A percentile compares a stretch with the other conserved stretches of the same genome.
phyloP scores from a whole-genome alignment of 2,113 vertebrate species.

The Nothocercus nigrocapillus region DNA sequence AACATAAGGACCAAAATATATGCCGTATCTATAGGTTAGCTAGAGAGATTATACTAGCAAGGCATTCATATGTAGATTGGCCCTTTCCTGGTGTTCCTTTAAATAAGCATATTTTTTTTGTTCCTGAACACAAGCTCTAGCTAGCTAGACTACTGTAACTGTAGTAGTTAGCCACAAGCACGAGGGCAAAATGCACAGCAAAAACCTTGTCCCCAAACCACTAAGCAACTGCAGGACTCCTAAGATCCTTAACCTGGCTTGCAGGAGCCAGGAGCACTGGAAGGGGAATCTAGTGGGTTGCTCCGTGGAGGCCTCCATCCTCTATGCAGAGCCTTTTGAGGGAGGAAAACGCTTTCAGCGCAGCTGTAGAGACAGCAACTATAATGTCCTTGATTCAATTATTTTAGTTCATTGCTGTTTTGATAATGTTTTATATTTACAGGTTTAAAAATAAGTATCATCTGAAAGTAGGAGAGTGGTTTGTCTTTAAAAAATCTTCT shows the following conservation, averaged over 20 bases:
- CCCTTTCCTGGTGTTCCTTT: neutral
- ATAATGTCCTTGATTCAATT: neutral
- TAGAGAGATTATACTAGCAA: neutral
- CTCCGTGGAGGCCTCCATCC: too few species aligned
- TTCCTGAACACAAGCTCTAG: neutral
- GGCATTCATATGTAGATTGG: neutral
- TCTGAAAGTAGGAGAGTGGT: neutral
- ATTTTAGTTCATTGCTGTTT: neutral
- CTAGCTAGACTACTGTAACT: too few species aligned
- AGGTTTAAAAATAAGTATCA: fast-evolving
- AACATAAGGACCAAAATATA: neutral
- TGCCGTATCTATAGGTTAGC: neutral
- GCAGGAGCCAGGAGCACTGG: neutral
- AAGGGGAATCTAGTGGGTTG: neutral
- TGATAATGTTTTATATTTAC: neutral
- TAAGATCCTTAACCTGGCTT: neutral
- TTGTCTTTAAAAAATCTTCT: neutral
- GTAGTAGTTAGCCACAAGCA: too few species aligned
- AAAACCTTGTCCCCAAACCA: neutral
- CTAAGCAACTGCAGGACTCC: neutral
- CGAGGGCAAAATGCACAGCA: neutral
- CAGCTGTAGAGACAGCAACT: neutral
- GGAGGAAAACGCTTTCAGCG: neutral
- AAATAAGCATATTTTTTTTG: fast-evolving
- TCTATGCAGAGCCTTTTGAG: neutral